Evolutionary conservation across 2,113 vertebrate genomes (phyloP).

Genomic region (Nettapus auritus): DNA sequence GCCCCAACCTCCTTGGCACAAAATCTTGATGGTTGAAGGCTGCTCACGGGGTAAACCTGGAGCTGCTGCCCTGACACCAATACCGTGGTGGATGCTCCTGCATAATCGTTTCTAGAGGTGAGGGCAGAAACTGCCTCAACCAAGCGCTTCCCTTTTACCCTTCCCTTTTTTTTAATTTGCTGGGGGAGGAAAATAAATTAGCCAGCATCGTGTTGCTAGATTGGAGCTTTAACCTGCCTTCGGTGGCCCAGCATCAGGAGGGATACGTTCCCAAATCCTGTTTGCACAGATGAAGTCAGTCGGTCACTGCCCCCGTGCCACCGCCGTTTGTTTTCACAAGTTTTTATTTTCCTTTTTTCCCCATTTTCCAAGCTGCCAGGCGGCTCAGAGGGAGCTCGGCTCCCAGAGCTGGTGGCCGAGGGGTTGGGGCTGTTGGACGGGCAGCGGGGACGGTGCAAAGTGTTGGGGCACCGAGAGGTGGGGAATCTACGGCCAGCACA

Average conservation of each 20-base stretch:
- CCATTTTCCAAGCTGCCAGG: not conserved
- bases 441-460: not conserved
- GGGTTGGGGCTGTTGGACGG: not conserved
- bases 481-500: not conserved
- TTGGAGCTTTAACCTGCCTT: not conserved
- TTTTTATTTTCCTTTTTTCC: conserved; percentile 34
- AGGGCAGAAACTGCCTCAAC: not conserved
- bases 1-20: not conserved
- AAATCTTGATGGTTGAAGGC: fast-evolving
- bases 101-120: not conserved
- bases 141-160: not conserved
- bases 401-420: not conserved
- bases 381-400: not conserved
- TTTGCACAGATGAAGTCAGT: conserved; percentile 50
- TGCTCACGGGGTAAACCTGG: not conserved
- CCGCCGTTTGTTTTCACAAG: not conserved
- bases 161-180: not conserved
- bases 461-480: no score
- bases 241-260: fast-evolving
- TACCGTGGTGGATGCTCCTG: not conserved
- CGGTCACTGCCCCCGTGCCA: not conserved
- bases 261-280: conserved; percentile 20
- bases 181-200: not conserved
- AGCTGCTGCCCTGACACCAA: not conserved
- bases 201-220: not conserved